Evolutionary conservation across 2,797 vertebrate genomes (phyloP).

Genomic region (Macropodus opercularis): DNA sequence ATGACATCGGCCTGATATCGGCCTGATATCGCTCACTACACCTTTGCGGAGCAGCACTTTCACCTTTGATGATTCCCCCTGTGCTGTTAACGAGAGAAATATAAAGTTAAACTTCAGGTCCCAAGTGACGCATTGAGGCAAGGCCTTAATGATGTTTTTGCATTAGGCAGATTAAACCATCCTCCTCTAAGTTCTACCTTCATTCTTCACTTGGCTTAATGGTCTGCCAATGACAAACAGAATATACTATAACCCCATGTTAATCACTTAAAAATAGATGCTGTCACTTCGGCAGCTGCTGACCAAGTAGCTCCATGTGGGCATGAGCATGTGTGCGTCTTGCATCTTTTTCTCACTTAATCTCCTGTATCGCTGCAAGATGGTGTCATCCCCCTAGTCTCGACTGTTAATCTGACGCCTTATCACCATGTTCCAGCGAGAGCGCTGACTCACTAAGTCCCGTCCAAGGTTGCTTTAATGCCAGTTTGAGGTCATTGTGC

Average conservation of each 20-base stretch:
- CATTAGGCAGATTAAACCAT: conserved; percentile 73
- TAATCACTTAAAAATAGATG: conserved; percentile 56
- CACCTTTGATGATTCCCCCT: conserved; percentile 51
- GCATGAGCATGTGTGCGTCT: conserved; percentile 40
- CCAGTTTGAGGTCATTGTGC: conserved; percentile 77
- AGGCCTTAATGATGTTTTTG: conserved; percentile 66
- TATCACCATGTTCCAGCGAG: conserved; percentile 78
- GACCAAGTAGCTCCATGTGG: conserved; percentile 47
- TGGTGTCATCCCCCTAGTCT: conserved; percentile 52
- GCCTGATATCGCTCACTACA: neutral
- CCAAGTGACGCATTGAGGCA: conserved; percentile 48
- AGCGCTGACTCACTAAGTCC: conserved; percentile 68
- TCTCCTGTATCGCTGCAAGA: conserved; percentile 62
- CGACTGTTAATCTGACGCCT: conserved; percentile 76
- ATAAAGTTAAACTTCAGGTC: conserved; percentile 54
- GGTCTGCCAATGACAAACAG: conserved; percentile 41
- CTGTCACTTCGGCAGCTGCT: conserved; percentile 31
- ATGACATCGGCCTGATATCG: neutral
- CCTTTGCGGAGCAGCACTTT: conserved; percentile 13
- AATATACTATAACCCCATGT: conserved; percentile 36
- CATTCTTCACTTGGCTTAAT: conserved; percentile 50
- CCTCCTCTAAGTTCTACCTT: conserved; percentile 39
- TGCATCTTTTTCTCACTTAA: conserved; percentile 57
- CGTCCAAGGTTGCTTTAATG: conserved; percentile 79
- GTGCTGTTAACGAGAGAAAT: conserved; percentile 62